phyloP scores from a whole-genome alignment of 2,888 invertebrate species.

The Campaea margaritaria region DNA sequence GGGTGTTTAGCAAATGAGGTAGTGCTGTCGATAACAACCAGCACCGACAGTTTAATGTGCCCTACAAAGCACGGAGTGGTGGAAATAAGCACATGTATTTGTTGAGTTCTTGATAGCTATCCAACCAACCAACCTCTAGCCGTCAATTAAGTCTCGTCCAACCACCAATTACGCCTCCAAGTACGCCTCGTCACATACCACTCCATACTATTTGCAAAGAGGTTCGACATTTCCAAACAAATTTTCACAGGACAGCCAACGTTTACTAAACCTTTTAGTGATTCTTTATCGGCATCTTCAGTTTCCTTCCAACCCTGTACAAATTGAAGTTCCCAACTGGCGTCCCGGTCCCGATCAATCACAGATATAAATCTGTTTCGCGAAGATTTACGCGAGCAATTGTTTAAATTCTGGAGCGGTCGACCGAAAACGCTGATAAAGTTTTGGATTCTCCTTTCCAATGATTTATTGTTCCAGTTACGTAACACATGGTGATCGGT shows the following conservation, averaged over 20 bases:
- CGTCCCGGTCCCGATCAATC: conserved; percentile 29
- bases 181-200: too few relatives aligned
- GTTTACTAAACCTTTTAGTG: not conserved
- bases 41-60: too few relatives aligned
- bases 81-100: too few relatives aligned
- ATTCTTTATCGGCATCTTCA: conserved; percentile 3
- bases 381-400: conserved; percentile 33
- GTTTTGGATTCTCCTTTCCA: conserved; percentile 9
- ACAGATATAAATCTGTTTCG: conserved; percentile 32
- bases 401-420: conserved; percentile 33
- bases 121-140: too few relatives aligned
- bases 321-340: conserved; percentile 26
- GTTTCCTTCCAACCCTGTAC: conserved; percentile 1
- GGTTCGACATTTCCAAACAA: not conserved
- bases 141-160: too few relatives aligned
- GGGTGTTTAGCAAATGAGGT: too few relatives aligned
- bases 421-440: conserved; percentile 20
- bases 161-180: too few relatives aligned
- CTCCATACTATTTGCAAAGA: too few relatives aligned
- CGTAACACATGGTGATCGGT: conserved; percentile 8
- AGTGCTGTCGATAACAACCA: too few relatives aligned
- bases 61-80: too few relatives aligned
- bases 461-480: conserved; percentile 21
- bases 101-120: too few relatives aligned
- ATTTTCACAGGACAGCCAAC: not conserved